phyloP scores from a whole-genome alignment of 2,888 invertebrate genomes.

The Cephus spinipes region DNA sequence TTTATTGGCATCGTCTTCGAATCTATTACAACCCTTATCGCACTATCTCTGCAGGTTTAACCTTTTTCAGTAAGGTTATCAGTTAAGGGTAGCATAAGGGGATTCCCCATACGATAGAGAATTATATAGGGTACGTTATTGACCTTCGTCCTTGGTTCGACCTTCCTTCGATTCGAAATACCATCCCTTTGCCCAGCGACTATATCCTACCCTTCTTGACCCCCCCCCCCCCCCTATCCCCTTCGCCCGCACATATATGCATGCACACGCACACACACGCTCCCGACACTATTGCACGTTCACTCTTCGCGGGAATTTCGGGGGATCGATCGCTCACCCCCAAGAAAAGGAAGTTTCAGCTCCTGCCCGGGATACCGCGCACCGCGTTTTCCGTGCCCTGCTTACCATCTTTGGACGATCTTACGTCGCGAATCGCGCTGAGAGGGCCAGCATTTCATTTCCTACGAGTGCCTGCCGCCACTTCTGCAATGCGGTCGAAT shows the following conservation, averaged over 20 bases:
- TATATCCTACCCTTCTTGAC: background rate
- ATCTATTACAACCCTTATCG: background rate
- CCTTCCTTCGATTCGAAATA: conserved; percentile 1
- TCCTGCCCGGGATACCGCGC: background rate
- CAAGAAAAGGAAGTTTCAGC: conserved; percentile 2
- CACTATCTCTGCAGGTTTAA: background rate
- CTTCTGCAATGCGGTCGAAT: background rate
- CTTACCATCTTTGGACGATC: background rate
- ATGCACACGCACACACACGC: background rate
- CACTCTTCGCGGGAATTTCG: conserved; percentile 2
- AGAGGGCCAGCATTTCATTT: background rate
- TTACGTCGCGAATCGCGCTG: conserved; percentile 9
- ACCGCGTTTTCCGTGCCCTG: background rate
- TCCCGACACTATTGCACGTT: background rate
- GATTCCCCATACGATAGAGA: background rate
- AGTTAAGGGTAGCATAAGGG: background rate
- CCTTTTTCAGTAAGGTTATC: background rate
- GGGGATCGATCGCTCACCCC: conserved; percentile 8
- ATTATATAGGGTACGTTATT: conserved; percentile 30
- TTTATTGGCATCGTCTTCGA: background rate
- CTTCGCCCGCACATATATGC: too few relatives aligned
- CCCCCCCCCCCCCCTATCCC: too few relatives aligned
- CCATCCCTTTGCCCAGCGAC: background rate
- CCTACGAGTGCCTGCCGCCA: background rate
- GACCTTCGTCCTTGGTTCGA: conserved; percentile 38